A percentile compares a stretch with the other conserved stretches of the same genome.
phyloP scores from a whole-genome alignment of 2,797 vertebrate genomes.

The Lateolabrax maculatus region DNA sequence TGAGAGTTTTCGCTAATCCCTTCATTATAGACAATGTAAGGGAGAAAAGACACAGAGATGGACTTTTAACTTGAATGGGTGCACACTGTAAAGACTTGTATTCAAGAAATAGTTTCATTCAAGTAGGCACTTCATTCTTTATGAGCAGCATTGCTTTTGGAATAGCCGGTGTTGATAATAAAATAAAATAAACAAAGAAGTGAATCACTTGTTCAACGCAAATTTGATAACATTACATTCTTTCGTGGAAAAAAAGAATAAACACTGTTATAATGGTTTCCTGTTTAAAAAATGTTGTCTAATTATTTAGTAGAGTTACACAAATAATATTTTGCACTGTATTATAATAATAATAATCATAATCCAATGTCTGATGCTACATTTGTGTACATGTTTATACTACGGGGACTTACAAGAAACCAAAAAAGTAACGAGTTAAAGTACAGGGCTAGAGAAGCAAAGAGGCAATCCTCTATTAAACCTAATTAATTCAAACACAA shows the following conservation, averaged over 20 bases:
- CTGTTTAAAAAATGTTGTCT: not conserved
- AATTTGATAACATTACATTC: not conserved
- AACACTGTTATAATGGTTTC: not conserved
- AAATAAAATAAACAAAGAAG: constrained; percentile 1
- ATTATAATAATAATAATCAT: not conserved
- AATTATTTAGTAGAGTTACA: not conserved
- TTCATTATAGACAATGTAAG: constrained; percentile 83
- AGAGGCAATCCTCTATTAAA: not conserved
- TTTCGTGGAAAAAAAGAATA: not conserved
- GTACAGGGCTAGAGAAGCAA: not conserved
- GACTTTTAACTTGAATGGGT: constrained; percentile 74
- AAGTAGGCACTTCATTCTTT: constrained; percentile 39
- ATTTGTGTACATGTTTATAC: not conserved
- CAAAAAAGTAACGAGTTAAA: not conserved
- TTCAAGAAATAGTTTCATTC: constrained; percentile 52
- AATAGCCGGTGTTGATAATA: constrained; percentile 2
- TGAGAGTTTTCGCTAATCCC: constrained; percentile 85
- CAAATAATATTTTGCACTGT: not conserved
- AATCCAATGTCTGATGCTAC: not conserved
- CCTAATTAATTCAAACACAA: constrained; percentile 9
- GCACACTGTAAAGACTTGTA: constrained; percentile 59
- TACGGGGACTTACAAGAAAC: not conserved
- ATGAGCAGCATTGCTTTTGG: constrained; percentile 9
- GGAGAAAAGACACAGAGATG: constrained; percentile 77
- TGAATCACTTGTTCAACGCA: constrained; percentile 8